Evolutionary conservation across 2,113 vertebrate genomes (phyloP), one percentile per base, ranked within the genome.

Genomic region (Onychostruthus taczanowskii): DNA sequence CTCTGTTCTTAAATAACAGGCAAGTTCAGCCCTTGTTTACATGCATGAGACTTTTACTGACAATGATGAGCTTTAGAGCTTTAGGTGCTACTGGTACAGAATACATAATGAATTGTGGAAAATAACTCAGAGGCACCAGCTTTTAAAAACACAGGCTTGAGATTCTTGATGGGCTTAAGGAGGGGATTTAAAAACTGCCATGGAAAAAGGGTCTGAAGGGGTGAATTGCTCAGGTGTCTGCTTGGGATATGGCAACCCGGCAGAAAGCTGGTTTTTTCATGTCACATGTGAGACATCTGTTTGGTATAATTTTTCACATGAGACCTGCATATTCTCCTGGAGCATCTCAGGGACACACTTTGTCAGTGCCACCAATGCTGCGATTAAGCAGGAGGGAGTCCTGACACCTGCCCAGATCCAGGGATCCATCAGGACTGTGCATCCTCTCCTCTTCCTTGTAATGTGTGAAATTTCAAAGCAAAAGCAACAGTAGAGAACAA

Each of bases 1-100:
- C 31, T 89, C 52, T 86, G 17, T 83, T 87, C 80, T 92, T 79
- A 96, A 91, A 41, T 77, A 93, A 89, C 41, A 94, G 87, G 62
- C 75, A 85, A 87, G 84, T 95, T 91, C 91, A 91, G 84, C 31
- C 49, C 67, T 93, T 94, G 94, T 95, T 97, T 95, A 95, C 70
- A 73, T 80, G 84, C 77, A 64, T 46, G 84, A 84, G 78, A 82
- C 70, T 95, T 95, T 83, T 79, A 73, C 75, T 93, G 93, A 87
- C 73, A 87, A 87, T 63, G 70, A 91, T 89, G 78, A 93, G 89
- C 74, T 92, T 94, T n/a, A 90, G 52, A 82, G 73, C 56, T 86
- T 82, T 93, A 26, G 35, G 9, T 68, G 21, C n/a, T 84, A 2
- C 70, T 68, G 58, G 24, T 50, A 66, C 50, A 37, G 95, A 94